These are phyloP conservation scores for Xenus cinereus DNA, from an alignment of 2,113 vertebrate genomes.

Conservation along the genomic window DNA sequence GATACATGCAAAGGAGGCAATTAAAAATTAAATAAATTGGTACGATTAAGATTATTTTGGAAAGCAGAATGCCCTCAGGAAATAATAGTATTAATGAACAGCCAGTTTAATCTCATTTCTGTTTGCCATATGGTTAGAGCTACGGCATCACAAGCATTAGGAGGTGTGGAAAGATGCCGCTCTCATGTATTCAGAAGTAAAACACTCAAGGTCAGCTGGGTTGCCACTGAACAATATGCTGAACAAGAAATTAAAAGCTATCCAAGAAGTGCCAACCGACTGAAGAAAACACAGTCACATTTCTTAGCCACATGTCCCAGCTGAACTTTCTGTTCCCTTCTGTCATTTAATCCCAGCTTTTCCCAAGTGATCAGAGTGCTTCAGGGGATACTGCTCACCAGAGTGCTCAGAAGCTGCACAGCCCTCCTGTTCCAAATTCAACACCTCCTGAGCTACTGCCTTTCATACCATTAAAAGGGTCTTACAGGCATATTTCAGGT, in stretches of 20 bases:
- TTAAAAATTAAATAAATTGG: background rate
- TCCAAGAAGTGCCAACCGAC: background rate
- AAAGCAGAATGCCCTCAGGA: background rate
- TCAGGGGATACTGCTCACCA: background rate
- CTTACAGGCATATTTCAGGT: background rate
- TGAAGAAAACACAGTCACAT: background rate
- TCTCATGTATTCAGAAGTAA: background rate
- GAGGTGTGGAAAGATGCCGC: background rate
- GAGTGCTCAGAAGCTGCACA: background rate
- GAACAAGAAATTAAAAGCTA: background rate
- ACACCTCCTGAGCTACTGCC: background rate
- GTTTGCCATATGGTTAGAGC: background rate
- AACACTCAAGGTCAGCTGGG: background rate
- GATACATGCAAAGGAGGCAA: background rate
- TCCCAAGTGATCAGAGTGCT: background rate
- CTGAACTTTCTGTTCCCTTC: constrained; percentile 27
- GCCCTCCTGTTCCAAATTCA: constrained; percentile 1
- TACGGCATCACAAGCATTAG: background rate
- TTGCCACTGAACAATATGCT: background rate
- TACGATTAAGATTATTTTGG: background rate
- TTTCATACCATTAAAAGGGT: background rate
- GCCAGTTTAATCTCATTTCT: background rate
- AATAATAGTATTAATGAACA: background rate
- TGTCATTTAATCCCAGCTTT: constrained; percentile 33
- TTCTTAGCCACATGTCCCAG: background rate